Conservation (phyloP, 1,140 invertebrate species). For the Danaus melanippus region DNA sequence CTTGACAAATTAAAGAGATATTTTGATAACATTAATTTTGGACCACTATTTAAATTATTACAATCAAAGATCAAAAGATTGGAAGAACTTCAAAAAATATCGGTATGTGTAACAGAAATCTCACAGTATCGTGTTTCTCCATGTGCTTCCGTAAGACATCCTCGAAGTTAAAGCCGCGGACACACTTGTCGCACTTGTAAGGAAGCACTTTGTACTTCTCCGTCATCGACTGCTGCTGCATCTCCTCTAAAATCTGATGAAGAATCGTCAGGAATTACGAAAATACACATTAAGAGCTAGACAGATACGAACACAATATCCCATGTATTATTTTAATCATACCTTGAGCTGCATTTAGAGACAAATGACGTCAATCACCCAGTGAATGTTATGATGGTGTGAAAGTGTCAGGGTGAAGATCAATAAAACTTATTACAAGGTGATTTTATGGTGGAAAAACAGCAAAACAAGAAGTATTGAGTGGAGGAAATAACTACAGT, state of each 20-base stretch:
- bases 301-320: too few relatives aligned
- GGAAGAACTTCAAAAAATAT: too few relatives aligned
- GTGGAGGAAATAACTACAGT: too few relatives aligned
- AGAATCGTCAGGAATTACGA: not conserved
- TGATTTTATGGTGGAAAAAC: too few relatives aligned
- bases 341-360: too few relatives aligned
- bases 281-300: not conserved
- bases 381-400: too few relatives aligned
- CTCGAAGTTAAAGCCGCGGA: conserved; percentile 63
- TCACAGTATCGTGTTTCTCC: conserved; percentile 50
- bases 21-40: not conserved
- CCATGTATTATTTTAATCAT: too few relatives aligned
- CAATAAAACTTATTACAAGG: too few relatives aligned
- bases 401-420: too few relatives aligned
- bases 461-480: too few relatives aligned
- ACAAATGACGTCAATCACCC: too few relatives aligned
- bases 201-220: conserved; percentile 43
- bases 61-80: not conserved
- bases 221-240: conserved; percentile 31
- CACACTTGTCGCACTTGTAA: conserved; percentile 58
- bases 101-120: not conserved
- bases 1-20: not conserved
- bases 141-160: conserved; percentile 55
- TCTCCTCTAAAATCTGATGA: conserved; percentile 43
- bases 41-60: not conserved